Evolutionary conservation across 2,113 vertebrate genomes (phyloP).

Genomic region (Uropsilus gracilis): DNA sequence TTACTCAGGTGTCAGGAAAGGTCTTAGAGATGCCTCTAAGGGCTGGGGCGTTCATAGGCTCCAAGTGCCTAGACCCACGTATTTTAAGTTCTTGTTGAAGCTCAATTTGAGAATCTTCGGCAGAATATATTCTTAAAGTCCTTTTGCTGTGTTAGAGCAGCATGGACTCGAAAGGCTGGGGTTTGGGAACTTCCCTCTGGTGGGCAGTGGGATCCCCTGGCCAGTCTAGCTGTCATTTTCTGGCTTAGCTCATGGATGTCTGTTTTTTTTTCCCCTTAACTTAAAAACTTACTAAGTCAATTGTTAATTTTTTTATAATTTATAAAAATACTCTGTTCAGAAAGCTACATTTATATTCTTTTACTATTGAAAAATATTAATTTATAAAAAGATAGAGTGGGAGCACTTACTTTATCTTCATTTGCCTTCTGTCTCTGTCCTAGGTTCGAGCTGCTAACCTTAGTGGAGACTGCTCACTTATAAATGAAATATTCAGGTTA

Average conservation of each 20-base stretch:
- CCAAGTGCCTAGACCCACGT: not conserved
- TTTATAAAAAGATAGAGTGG: not conserved
- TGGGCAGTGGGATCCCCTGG: not conserved
- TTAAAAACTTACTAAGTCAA: not conserved
- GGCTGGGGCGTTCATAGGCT: not conserved
- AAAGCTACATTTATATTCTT: constrained; percentile 32
- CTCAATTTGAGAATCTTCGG: not conserved
- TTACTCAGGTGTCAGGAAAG: not conserved
- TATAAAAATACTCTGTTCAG: not conserved
- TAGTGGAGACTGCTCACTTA: constrained; percentile 95
- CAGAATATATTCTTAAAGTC: constrained; percentile 17
- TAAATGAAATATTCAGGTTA: constrained; percentile 91
- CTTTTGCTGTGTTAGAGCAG: constrained; percentile 16
- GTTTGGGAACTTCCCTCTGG: constrained; percentile 19
- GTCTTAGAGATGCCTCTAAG: not conserved
- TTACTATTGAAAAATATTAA: not conserved
- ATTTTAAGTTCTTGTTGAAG: not conserved
- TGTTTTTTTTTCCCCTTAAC: not conserved
- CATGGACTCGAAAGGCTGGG: not conserved
- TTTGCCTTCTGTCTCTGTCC: constrained; percentile 60
- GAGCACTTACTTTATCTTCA: constrained; percentile 14
- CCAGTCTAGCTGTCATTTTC: not conserved
- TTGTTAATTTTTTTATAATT: not conserved
- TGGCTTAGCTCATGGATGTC: not conserved
- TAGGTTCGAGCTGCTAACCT: constrained; percentile 98